These are phyloP conservation scores for Rynchops niger DNA, from an alignment of 2,113 vertebrate species.

Conservation along the genomic window DNA sequence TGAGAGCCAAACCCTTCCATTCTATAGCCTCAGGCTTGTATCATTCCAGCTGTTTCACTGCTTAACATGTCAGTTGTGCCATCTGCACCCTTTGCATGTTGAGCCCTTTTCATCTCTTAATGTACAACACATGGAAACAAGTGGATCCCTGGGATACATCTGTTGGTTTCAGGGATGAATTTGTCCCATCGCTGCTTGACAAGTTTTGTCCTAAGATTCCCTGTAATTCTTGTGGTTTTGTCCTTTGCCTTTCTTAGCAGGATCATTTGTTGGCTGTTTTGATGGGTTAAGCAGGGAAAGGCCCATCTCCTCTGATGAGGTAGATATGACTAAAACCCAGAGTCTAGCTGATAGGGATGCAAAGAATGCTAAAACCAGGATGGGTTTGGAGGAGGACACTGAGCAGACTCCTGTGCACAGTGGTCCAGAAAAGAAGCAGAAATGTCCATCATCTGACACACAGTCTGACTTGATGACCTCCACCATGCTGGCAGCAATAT, in stretches of 20 bases:
- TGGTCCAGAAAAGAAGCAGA: not conserved
- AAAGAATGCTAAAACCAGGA: not conserved
- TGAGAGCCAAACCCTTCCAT: not conserved
- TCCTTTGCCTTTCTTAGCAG: not conserved
- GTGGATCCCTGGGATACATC: not conserved
- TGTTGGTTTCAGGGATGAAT: not conserved
- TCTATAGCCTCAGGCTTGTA: rapidly evolving
- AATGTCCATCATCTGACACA: not conserved
- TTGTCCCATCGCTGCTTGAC: not conserved
- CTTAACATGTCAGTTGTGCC: not conserved
- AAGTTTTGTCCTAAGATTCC: not conserved
- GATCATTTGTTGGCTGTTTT: not conserved
- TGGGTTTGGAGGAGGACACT: not conserved
- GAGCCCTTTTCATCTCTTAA: not conserved
- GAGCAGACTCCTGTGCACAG: not conserved
- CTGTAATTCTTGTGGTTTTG: not conserved
- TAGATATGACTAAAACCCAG: not conserved
- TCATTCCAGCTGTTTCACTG: not conserved
- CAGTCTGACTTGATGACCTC: not conserved
- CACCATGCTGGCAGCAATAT: not conserved
- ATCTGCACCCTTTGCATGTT: not conserved
- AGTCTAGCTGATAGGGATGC: not conserved
- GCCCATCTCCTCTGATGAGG: not conserved
- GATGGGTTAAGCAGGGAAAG: not conserved
- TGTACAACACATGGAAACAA: rapidly evolving